These are phyloP conservation scores for Lepilemur ruficaudatus DNA, from an alignment of 2,797 vertebrate genomes.

Conservation along the genomic window DNA sequence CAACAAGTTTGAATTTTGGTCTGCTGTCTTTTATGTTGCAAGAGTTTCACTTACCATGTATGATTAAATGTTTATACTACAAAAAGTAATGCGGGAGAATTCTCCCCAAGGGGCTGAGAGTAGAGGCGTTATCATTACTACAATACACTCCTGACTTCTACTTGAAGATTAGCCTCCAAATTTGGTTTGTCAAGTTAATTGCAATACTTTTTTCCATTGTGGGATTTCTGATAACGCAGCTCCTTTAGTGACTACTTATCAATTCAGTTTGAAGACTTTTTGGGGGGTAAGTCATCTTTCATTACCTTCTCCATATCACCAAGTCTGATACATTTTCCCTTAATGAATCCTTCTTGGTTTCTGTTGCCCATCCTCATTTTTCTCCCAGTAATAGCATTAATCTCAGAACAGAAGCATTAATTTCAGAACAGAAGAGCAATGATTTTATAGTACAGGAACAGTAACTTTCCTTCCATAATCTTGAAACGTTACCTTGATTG, in stretches of 20 bases:
- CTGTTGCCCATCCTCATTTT: neutral
- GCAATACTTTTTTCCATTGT: neutral
- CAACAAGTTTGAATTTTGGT: neutral
- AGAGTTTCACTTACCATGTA: neutral
- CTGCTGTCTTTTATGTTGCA: neutral
- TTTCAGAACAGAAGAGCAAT: neutral
- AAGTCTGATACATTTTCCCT: neutral
- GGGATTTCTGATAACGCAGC: neutral
- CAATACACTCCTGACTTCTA: neutral
- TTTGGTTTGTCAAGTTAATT: neutral
- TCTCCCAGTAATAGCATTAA: neutral
- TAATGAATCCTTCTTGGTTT: neutral
- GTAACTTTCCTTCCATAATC: neutral
- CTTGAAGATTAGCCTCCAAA: neutral
- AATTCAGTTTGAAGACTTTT: neutral
- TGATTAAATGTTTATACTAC: neutral
- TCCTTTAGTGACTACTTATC: neutral
- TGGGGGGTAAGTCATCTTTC: neutral
- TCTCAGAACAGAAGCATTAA: neutral
- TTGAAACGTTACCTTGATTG: neutral
- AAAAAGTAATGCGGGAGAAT: neutral
- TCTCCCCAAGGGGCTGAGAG: rapidly evolving
- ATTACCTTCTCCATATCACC: neutral
- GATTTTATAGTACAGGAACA: neutral
- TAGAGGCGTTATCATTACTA: neutral